Conservation (phyloP, 2,113 vertebrate genomes). For the Onychorhynchus coronatus region DNA sequence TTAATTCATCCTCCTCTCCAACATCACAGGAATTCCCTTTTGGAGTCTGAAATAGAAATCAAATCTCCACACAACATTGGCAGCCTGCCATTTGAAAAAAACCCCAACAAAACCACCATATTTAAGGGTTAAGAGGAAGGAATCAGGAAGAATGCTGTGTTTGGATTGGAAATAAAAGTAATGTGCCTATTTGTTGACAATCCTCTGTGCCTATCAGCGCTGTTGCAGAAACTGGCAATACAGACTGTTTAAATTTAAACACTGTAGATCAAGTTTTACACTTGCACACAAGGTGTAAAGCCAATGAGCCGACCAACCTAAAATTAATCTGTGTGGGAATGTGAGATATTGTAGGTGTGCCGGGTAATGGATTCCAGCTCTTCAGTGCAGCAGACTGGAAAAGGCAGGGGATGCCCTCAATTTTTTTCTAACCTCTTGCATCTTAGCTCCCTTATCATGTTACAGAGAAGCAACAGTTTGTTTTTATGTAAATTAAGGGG, state of each 20-base stretch:
- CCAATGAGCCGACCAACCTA: conserved; percentile 24
- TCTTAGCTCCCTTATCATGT: not conserved
- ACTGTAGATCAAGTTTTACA: conserved; percentile 35
- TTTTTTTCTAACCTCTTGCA: not conserved
- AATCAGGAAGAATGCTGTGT: not conserved
- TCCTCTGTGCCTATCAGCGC: not conserved
- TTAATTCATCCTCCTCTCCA: not conserved
- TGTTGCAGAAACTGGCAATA: not conserved
- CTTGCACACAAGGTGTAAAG: conserved; percentile 55
- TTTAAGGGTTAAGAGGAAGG: not conserved
- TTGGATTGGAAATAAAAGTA: conserved; percentile 3
- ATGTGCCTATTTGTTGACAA: conserved; percentile 20
- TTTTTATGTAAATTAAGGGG: conserved; percentile 22
- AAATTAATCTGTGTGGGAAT: conserved; percentile 62
- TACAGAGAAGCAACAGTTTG: not conserved
- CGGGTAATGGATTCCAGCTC: conserved; percentile 38
- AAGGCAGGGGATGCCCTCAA: conserved; percentile 24
- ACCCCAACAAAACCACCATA: not conserved
- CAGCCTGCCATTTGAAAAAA: not conserved
- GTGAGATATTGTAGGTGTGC: conserved; percentile 38
- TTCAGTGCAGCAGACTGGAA: conserved; percentile 42
- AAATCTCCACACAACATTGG: not conserved
- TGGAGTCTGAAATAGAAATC: conserved; percentile 1
- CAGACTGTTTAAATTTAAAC: conserved; percentile 33
- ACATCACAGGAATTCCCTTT: conserved; percentile 15